phyloP scores from a whole-genome alignment of 1,140 invertebrate species.

The Drosophila gunungcola region DNA sequence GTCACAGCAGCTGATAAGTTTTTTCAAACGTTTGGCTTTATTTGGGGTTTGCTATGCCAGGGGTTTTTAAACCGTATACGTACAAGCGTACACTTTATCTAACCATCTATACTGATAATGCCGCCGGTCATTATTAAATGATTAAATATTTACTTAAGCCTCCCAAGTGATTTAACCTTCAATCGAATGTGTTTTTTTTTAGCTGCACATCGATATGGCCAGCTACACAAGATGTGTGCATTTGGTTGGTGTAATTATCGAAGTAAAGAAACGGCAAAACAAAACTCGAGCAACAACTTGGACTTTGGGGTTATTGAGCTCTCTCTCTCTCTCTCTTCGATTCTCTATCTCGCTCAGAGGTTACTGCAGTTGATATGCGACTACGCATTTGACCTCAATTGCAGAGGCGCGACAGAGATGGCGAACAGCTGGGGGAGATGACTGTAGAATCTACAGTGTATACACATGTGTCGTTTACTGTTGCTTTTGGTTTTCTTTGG shows the following conservation, averaged over 20 bases:
- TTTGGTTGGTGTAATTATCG: slow-evolving; percentile 24
- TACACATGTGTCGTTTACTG: slow-evolving; percentile 9
- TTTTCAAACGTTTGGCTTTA: too few relatives aligned
- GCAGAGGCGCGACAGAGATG: slow-evolving; percentile 27
- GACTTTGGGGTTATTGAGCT: slow-evolving; percentile 34
- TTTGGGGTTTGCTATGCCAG: too few relatives aligned
- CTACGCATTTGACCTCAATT: slow-evolving; percentile 49
- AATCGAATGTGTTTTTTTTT: slow-evolving; percentile 11
- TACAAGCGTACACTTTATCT: slow-evolving; percentile 8
- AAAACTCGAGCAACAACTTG: slow-evolving; percentile 28
- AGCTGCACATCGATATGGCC: slow-evolving; percentile 13
- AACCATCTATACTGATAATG: slow-evolving; percentile 6
- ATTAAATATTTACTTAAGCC: slow-evolving; percentile 35
- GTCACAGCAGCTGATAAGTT: too few relatives aligned
- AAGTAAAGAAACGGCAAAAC: slow-evolving; percentile 16
- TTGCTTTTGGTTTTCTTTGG: slow-evolving; percentile 22
- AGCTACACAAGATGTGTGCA: background rate
- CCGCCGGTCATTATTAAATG: slow-evolving; percentile 35
- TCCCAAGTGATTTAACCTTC: slow-evolving; percentile 38
- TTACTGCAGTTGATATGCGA: slow-evolving; percentile 41
- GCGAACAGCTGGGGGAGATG: background rate
- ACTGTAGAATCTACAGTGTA: slow-evolving; percentile 2
- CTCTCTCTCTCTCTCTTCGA: background rate
- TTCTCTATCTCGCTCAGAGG: slow-evolving; percentile 1
- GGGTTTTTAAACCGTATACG: background rate